Percentiles rank a stretch among this genome's conserved stretches.
Evolutionary conservation across 2,888 invertebrate species (phyloP).

Genomic region (Drosophila yooni): DNA sequence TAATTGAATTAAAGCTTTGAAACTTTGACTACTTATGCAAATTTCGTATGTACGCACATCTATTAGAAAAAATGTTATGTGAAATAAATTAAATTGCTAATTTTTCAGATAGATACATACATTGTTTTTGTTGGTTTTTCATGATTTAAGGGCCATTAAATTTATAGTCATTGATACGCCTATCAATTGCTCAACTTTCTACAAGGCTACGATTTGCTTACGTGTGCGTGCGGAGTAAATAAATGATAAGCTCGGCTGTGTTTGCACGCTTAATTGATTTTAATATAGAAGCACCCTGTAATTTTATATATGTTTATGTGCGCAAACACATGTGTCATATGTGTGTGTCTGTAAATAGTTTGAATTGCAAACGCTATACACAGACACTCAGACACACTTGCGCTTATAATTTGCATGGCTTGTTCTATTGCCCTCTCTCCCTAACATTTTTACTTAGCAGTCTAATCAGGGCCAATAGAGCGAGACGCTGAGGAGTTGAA

Average conservation of each 20-base stretch:
- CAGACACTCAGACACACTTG: conserved; percentile 2
- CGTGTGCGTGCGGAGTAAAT: conserved; percentile 33
- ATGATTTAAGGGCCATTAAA: neutral
- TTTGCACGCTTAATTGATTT: conserved; percentile 52
- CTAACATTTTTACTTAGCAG: conserved; percentile 33
- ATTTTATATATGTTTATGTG: conserved; percentile 29
- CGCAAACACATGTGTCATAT: neutral
- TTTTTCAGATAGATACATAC: neutral
- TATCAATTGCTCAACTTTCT: neutral
- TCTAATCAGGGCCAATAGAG: conserved; percentile 6
- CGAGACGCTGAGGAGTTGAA: neutral
- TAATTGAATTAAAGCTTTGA: neutral
- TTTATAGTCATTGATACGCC: neutral
- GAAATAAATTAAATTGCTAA: neutral
- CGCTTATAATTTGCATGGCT: conserved; percentile 44
- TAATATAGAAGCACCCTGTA: conserved; percentile 35
- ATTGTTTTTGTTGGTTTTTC: neutral
- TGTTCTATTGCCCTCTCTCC: conserved; percentile 19
- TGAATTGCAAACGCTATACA: conserved; percentile 27
- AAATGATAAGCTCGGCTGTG: conserved; percentile 42
- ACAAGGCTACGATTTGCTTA: conserved; percentile 1
- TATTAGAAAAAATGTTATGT: neutral
- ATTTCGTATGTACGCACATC: neutral
- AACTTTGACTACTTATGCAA: neutral
- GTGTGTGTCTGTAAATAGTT: conserved; percentile 42